Evolutionary conservation across 2,797 vertebrate species (phyloP).

Genomic region (Anomalospiza imberbis): DNA sequence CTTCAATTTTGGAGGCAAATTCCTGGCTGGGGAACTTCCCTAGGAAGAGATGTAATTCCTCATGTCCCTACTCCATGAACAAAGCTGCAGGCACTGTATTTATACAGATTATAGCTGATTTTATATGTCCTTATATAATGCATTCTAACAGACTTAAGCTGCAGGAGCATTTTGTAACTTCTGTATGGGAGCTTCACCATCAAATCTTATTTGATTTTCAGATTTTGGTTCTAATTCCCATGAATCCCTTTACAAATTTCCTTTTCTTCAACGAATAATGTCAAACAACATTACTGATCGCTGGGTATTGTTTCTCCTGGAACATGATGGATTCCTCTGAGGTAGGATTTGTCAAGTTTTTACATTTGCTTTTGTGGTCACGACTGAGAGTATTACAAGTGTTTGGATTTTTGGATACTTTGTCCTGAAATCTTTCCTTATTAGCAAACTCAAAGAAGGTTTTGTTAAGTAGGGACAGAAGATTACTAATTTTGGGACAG

Average conservation of each 20-base stretch:
- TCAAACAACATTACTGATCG: neutral
- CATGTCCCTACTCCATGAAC: rapidly evolving
- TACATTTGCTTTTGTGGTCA: neutral
- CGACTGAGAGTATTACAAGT: neutral
- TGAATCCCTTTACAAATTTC: conserved; percentile 6
- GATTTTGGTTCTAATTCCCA: conserved; percentile 24
- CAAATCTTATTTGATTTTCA: conserved; percentile 44
- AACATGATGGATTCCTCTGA: neutral
- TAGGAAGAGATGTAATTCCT: neutral
- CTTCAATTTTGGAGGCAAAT: neutral
- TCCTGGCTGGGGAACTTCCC: neutral
- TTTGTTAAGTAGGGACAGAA: neutral
- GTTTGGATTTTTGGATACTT: neutral
- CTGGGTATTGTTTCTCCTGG: neutral
- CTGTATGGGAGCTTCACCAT: neutral
- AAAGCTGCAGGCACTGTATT: neutral
- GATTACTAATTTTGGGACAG: neutral
- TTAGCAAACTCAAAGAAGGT: neutral
- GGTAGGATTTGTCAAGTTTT: conserved; percentile 21
- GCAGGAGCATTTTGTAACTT: neutral
- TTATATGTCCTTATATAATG: neutral
- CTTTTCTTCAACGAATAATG: neutral
- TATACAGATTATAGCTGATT: neutral
- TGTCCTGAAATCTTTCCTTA: neutral
- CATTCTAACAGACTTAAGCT: neutral